Conservation (phyloP, 1,140 invertebrate species). For the Lordiphosa mommai region DNA sequence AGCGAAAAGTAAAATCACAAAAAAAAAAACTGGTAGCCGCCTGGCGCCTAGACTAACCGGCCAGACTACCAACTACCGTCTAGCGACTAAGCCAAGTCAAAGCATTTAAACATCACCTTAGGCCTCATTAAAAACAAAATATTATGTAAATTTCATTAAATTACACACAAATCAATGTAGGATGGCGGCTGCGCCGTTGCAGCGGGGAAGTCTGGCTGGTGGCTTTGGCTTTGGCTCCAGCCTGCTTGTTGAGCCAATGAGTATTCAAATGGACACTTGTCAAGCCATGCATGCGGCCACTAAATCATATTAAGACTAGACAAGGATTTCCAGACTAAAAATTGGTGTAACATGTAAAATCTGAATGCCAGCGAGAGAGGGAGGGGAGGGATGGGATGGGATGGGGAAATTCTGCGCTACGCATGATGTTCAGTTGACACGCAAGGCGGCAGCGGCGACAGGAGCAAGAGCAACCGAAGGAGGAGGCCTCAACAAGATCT, state of each 20-base stretch:
- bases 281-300: conserved; percentile 73
- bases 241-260: conserved; percentile 75
- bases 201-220: neutral
- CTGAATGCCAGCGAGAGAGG: conserved; percentile 1
- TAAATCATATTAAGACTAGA: conserved; percentile 79
- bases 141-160: conserved; percentile 78
- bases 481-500: conserved; percentile 50
- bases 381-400: neutral
- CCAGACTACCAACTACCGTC: conserved; percentile 21
- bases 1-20: conserved; percentile 15
- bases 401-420: conserved; percentile 46
- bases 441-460: conserved; percentile 50
- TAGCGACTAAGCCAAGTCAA: conserved; percentile 68
- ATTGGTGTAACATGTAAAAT: conserved; percentile 68
- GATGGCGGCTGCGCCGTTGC: conserved; percentile 15
- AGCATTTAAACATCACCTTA: conserved; percentile 78
- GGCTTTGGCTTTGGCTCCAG: conserved; percentile 17
- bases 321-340: conserved; percentile 72
- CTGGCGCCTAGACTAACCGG: conserved; percentile 40
- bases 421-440: conserved; percentile 79
- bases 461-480: conserved; percentile 2
- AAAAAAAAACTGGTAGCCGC: conserved; percentile 41
- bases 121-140: conserved; percentile 78
- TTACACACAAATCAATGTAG: conserved; percentile 75
- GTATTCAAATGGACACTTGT: conserved; percentile 79